Conservation (phyloP, 2,888 invertebrate species). For the Halictus ligatus region DNA sequence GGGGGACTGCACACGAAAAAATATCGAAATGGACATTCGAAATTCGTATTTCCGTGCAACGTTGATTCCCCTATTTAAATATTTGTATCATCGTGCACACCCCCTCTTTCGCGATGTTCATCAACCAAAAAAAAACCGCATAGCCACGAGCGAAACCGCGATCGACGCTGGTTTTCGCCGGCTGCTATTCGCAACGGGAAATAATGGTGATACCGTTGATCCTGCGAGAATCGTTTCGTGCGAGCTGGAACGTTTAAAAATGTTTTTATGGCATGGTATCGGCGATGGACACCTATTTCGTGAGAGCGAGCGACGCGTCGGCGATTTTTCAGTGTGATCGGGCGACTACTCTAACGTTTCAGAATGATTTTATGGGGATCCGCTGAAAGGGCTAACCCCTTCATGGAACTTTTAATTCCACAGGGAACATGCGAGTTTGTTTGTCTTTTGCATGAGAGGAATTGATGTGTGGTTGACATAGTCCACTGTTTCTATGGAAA, state of each 20-base stretch:
- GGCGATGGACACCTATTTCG: not conserved
- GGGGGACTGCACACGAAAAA: not conserved
- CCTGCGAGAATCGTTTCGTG: not conserved
- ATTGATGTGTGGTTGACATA: too few species aligned
- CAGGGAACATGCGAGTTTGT: not conserved
- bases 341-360: not conserved
- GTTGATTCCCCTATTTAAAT: constrained; percentile 39
- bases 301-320: not conserved
- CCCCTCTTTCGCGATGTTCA: constrained; percentile 14
- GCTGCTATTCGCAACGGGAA: constrained; percentile 13
- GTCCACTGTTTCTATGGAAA: too few species aligned
- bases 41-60: constrained; percentile 40
- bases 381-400: not conserved
- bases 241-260: not conserved
- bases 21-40: constrained; percentile 36
- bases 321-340: not conserved
- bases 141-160: not conserved
- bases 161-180: not conserved
- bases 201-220: not conserved
- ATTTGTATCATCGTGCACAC: constrained; percentile 20
- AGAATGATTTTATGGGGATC: not conserved
- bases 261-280: not conserved
- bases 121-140: not conserved
- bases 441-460: not conserved
- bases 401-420: not conserved